Evolutionary conservation across 2,113 vertebrate genomes (phyloP).

Genomic region (Amazona guildingii): DNA sequence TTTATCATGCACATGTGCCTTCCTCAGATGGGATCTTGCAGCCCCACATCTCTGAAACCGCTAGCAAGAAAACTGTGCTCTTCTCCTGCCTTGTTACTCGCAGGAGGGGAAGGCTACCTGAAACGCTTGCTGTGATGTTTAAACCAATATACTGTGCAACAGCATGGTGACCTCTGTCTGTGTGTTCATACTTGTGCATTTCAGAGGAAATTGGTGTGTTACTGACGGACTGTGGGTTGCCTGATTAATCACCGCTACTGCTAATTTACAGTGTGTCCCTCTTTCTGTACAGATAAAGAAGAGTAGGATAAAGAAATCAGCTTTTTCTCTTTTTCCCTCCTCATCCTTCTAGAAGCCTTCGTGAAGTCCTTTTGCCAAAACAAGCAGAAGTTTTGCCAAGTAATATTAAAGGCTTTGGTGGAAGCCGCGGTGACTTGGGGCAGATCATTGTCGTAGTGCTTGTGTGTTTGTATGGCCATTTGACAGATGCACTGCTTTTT

Average conservation of each 20-base stretch:
- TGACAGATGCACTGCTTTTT: not conserved
- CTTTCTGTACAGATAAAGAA: not conserved
- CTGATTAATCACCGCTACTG: not conserved
- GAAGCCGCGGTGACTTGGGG: not conserved
- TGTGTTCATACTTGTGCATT: not conserved
- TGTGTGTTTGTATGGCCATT: not conserved
- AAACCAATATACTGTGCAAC: not conserved
- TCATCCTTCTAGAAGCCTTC: not conserved
- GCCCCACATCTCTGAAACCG: fast-evolving
- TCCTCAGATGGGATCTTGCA: not conserved
- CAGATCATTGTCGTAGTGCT: not conserved
- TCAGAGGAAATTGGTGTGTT: not conserved
- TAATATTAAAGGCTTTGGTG: conserved; percentile 22
- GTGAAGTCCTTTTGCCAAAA: conserved; percentile 17
- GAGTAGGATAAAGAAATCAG: not conserved
- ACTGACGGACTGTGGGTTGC: not conserved
- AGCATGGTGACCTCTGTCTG: not conserved
- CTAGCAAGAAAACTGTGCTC: not conserved
- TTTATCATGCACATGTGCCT: not conserved
- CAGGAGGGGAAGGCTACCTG: not conserved
- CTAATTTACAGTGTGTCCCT: not conserved
- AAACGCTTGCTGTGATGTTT: not conserved
- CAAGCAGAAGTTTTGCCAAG: not conserved
- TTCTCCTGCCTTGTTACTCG: not conserved
- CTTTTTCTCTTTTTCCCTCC: fast-evolving